phyloP scores from a whole-genome alignment of 1,140 invertebrate species.

The Stratiolaelaps scimitus region DNA sequence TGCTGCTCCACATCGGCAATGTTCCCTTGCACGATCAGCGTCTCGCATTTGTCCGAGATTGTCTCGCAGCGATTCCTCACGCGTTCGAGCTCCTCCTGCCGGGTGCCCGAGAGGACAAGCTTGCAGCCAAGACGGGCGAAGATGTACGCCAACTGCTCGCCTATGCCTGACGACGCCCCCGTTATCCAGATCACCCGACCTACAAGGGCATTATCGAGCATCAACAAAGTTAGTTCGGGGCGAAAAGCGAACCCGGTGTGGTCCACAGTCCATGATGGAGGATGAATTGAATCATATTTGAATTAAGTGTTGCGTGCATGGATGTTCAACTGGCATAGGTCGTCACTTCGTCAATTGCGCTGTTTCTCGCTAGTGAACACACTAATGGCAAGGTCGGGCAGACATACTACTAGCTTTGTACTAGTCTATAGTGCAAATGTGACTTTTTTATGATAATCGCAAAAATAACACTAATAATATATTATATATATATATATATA shows the following conservation, averaged over 20 bases:
- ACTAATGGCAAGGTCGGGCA: not conserved
- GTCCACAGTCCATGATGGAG: not conserved
- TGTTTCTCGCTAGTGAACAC: not conserved
- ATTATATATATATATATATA: too few species aligned
- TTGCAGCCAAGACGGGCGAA: slow-evolving; percentile 57
- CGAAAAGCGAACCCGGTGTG: not conserved
- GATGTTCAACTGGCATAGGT: not conserved
- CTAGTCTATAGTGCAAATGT: too few species aligned
- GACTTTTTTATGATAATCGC: too few species aligned
- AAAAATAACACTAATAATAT: too few species aligned
- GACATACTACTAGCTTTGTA: too few species aligned
- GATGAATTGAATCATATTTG: not conserved
- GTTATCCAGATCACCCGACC: slow-evolving; percentile 72
- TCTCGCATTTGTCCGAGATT: not conserved
- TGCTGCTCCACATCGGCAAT: not conserved
- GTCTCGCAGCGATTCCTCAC: slow-evolving; percentile 54
- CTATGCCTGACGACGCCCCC: slow-evolving; percentile 77
- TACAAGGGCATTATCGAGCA: not conserved
- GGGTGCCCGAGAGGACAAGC: slow-evolving; percentile 61
- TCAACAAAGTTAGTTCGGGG: not conserved
- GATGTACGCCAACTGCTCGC: slow-evolving; percentile 58
- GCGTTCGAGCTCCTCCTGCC: slow-evolving; percentile 54
- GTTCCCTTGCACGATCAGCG: not conserved
- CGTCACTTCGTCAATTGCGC: not conserved
- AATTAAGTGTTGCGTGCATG: not conserved